phyloP scores from a whole-genome alignment of 2,797 vertebrate species.

The Cryptoblepharus egeriae region DNA sequence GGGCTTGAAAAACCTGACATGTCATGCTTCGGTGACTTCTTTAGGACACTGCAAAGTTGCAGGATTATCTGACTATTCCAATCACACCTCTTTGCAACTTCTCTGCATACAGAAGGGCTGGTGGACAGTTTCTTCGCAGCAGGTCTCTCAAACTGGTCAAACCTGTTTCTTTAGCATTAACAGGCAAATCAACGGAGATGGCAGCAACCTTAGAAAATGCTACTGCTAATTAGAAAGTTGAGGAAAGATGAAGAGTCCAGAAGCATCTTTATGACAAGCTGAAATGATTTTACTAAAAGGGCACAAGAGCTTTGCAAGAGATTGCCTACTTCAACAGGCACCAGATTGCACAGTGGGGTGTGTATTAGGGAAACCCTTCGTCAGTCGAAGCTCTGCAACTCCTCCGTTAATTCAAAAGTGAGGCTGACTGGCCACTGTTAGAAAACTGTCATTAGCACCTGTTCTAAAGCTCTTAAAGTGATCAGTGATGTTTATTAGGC shows the following conservation, averaged over 20 bases:
- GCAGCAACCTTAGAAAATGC: not conserved
- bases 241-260: not conserved
- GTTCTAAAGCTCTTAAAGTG: no score
- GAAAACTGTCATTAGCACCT: no score
- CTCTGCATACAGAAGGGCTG: not conserved
- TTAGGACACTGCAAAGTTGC: not conserved
- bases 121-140: not conserved
- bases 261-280: not conserved
- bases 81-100: not conserved
- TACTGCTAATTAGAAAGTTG: not conserved
- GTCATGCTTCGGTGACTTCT: not conserved
- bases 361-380: not conserved
- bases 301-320: not conserved
- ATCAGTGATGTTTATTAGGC: no score
- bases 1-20: conserved; percentile 12
- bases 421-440: no score
- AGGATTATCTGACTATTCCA: not conserved
- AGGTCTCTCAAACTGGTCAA: not conserved
- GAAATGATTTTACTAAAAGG: not conserved
- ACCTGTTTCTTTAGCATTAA: not conserved
- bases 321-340: not conserved
- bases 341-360: no score
- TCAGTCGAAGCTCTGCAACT: no score
- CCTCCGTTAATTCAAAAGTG: no score
- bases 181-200: not conserved